Conservation (phyloP, 2,797 vertebrate genomes). For the Enteromius radiatus region DNA sequence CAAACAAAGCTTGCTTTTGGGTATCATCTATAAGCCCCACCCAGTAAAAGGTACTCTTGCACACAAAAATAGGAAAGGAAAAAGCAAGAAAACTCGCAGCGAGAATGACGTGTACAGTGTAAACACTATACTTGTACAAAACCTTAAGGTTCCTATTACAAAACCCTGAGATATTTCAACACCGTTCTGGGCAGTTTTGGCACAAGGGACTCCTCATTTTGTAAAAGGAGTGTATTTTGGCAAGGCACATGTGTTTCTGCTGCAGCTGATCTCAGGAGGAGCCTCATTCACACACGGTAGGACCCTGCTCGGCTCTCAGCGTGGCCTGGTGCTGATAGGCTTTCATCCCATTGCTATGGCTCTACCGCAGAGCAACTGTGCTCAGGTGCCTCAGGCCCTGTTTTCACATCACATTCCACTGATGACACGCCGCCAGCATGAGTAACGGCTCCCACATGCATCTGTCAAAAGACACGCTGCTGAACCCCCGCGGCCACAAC, state of each 20-base stretch:
- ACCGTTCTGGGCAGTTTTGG: conserved; percentile 3
- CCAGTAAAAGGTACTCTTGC: background rate
- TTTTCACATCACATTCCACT: conserved; percentile 41
- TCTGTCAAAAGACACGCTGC: conserved; percentile 44
- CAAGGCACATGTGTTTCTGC: conserved; percentile 14
- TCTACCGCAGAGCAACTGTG: background rate
- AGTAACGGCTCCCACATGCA: conserved; percentile 46
- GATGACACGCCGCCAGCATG: conserved; percentile 34
- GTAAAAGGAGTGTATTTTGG: conserved; percentile 35
- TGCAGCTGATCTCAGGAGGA: conserved; percentile 21
- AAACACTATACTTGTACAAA: background rate
- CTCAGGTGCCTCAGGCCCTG: conserved; percentile 29
- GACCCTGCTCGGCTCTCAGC: background rate
- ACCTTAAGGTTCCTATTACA: background rate
- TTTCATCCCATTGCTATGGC: conserved; percentile 42
- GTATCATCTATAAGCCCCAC: conserved; percentile 41
- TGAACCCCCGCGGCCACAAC: conserved; percentile 15
- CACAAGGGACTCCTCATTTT: conserved; percentile 12
- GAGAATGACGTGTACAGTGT: background rate
- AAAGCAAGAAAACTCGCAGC: background rate
- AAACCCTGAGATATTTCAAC: conserved; percentile 26
- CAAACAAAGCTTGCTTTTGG: conserved; percentile 62
- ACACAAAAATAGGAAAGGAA: background rate
- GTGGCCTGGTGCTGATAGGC: conserved; percentile 11
- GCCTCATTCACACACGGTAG: conserved; percentile 25